phyloP scores from a whole-genome alignment of 2,888 invertebrate genomes.

The Cosmia pyralina region DNA sequence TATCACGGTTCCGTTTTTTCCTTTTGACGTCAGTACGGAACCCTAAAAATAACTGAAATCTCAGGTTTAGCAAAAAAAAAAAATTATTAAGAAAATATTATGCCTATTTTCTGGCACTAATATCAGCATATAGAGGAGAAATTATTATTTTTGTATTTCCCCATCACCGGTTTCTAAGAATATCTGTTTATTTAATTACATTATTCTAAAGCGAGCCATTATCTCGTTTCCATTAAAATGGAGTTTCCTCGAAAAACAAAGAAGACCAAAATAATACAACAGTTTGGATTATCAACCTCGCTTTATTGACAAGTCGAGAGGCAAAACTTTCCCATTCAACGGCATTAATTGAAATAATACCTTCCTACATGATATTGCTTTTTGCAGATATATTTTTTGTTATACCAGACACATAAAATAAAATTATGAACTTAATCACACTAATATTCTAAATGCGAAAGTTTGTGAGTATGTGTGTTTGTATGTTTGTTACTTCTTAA shows the following conservation, averaged over 20 bases:
- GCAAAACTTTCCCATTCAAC: neutral
- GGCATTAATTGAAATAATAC: neutral
- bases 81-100: neutral
- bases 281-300: neutral
- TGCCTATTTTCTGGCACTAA: neutral
- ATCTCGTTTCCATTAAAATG: neutral
- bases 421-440: too few relatives aligned
- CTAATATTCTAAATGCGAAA: too few relatives aligned
- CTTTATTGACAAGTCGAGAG: neutral
- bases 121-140: neutral
- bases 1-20: too few relatives aligned
- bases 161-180: neutral
- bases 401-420: neutral
- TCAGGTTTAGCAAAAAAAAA: neutral
- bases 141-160: neutral
- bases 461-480: too few relatives aligned
- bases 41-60: too few relatives aligned
- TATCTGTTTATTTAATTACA: neutral
- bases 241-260: neutral
- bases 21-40: too few relatives aligned
- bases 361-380: neutral
- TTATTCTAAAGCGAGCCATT: neutral
- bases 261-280: conserved; percentile 2
- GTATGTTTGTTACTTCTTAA: too few relatives aligned
- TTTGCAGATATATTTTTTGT: neutral